These are phyloP conservation scores for Tichodroma muraria DNA, from an alignment of 2,113 vertebrate species.

Conservation along the genomic window DNA sequence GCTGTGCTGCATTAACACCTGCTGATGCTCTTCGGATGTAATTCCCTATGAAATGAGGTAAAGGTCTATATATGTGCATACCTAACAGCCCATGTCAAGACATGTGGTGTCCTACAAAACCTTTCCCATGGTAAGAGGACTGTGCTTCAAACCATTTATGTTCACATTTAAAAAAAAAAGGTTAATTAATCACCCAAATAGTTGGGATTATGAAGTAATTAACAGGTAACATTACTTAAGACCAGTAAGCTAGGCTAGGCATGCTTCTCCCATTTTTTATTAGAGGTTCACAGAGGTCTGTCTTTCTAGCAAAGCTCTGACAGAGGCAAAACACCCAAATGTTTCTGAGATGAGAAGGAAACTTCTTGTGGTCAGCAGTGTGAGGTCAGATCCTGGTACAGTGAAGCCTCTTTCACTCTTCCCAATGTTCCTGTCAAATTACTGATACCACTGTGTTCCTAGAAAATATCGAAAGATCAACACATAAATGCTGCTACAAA, in stretches of 20 bases:
- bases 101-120: background rate
- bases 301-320: background rate
- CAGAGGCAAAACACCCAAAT: background rate
- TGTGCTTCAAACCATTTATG: background rate
- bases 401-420: background rate
- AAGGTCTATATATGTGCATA: background rate
- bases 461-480: conserved; percentile 15
- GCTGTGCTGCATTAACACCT: background rate
- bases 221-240: background rate
- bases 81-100: background rate
- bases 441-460: background rate
- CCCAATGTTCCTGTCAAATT: background rate
- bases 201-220: background rate
- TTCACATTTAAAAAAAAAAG: background rate
- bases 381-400: background rate
- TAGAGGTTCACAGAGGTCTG: background rate
- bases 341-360: background rate
- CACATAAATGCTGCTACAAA: background rate
- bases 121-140: background rate
- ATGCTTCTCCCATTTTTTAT: background rate
- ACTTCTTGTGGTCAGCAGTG: background rate
- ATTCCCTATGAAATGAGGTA: background rate
- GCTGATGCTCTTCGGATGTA: background rate
- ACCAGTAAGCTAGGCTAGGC: background rate
- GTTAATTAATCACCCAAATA: background rate